Percentiles rank a stretch among this genome's conserved stretches.
Conservation (phyloP, 2,888 invertebrate species). For the Bimastos eiseni region DNA sequence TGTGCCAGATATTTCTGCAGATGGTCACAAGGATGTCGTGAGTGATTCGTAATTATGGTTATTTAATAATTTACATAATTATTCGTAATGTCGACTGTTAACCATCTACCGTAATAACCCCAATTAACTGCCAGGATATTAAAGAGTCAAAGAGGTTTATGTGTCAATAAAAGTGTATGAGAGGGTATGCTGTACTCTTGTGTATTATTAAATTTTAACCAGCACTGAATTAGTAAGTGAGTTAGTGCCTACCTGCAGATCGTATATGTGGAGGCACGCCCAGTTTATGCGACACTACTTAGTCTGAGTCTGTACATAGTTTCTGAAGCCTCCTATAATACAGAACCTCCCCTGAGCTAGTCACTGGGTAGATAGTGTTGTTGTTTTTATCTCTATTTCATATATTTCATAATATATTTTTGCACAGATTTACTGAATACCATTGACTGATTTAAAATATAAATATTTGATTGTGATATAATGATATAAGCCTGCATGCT, state of each 20-base stretch:
- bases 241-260: background rate
- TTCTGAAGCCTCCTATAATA: background rate
- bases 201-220: background rate
- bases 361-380: background rate
- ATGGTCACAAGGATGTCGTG: slow-evolving; percentile 6
- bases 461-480: no score
- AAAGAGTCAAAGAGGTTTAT: background rate
- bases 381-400: no score
- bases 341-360: background rate
- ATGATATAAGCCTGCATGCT: no score
- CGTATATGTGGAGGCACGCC: background rate
- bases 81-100: background rate
- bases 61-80: background rate
- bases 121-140: background rate
- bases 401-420: no score
- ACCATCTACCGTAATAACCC: background rate
- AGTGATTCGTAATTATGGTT: no score
- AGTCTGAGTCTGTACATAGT: background rate
- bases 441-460: no score
- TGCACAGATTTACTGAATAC: no score
- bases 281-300: background rate
- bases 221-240: background rate
- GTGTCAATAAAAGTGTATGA: no score
- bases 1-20: slow-evolving; percentile 51
- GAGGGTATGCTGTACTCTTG: background rate